Base-by-base conservation (phyloP, 1,140 invertebrate species). In the Pachypsylla venusta region DNA sequence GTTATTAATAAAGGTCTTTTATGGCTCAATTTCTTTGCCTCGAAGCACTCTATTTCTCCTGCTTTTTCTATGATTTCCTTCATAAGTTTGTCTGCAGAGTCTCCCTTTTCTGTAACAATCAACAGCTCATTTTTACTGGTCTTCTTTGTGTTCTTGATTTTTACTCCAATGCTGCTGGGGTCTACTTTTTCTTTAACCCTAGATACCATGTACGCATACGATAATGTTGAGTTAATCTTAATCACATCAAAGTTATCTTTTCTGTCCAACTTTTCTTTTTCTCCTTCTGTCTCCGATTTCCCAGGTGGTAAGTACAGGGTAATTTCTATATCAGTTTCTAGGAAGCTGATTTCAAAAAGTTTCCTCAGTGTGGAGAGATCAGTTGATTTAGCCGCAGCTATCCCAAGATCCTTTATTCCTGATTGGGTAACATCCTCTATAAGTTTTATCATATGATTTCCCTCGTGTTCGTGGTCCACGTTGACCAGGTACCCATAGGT, bases 121-220 rank as follows among this genome's bases (percentile, higher is more conserved):
- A 48, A 22, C 16, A 48, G 22, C 22, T 48, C 42, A n/a, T 48
- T n/a, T 48, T 48, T 48, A 48, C n/a, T 48, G 42, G 42, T 48
- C 16, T 48, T 48, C 22, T 48, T 48, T n/a, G 16, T 10, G 16
- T 48, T 19, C 16, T 48, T 48, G 16, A 48, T n/a, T n/a, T 4
- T 48, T 7, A 48, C 16, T 19, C 42, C 42, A 10, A 48, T 10
- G 4, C 22, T n/a, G 16, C 7, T 22, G 5, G 42, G 42, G 42
- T 7, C 22, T 5, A 48, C 42, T 5, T 48, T 48, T 48, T 48
- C 42, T n/a, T 22, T 48, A 7, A 48, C 42, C 16, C 22, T 48
- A 22, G 16, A 19, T 4, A 48, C 42, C 42, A 48, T 48, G n/a
- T 48, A n/a, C 5, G 42, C 42, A 48, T 48, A 48, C 22, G 42